Conservation (phyloP, 2,113 vertebrate species). For the Myocastor coypus region DNA sequence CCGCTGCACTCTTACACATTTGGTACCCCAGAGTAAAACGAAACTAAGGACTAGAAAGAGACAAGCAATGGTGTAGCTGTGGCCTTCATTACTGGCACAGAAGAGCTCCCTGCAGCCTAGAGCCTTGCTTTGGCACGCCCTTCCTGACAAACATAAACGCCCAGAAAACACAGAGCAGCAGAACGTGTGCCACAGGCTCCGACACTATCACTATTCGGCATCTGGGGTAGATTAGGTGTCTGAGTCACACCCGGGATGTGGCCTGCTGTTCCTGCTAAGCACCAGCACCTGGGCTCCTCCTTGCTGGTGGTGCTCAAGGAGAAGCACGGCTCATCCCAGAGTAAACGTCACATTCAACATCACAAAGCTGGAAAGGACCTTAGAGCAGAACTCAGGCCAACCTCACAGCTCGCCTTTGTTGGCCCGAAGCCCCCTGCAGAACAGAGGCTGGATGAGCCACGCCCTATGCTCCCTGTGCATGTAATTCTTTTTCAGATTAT, state of each 20-base stretch:
- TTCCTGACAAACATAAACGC: neutral
- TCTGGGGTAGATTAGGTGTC: neutral
- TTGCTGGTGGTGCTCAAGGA: neutral
- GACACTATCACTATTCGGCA: neutral
- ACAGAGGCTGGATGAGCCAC: neutral
- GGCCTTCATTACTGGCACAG: neutral
- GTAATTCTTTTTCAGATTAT: neutral
- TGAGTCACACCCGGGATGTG: conserved; percentile 66
- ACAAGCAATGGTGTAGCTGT: neutral
- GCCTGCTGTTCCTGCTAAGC: conserved; percentile 15
- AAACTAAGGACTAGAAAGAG: neutral
- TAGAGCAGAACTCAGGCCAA: neutral
- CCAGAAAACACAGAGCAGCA: neutral
- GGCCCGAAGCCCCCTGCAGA: neutral
- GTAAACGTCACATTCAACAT: neutral
- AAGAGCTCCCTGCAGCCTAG: accelerated
- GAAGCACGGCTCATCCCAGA: neutral
- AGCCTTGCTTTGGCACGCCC: neutral
- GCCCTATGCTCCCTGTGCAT: accelerated
- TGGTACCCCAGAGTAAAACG: neutral
- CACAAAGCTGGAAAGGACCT: neutral
- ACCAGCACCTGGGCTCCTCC: conserved; percentile 18
- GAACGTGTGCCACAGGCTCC: neutral
- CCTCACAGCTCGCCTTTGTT: neutral
- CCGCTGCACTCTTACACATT: neutral